Base-by-base conservation (phyloP, 2,797 vertebrate species). In the Xiphorhynchus erythropygius region DNA sequence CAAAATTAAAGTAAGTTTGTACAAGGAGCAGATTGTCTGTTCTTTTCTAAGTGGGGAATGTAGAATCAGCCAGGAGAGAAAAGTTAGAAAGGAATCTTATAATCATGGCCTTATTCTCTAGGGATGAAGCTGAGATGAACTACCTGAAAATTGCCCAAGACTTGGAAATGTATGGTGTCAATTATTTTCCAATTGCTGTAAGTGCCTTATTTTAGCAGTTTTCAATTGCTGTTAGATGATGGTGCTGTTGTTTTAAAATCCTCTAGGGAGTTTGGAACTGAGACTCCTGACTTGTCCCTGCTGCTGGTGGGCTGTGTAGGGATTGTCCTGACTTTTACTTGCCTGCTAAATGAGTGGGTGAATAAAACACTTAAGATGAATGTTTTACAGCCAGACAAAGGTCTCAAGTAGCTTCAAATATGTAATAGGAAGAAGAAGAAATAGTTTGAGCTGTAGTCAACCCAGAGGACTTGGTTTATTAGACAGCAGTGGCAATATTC, bases 121-220 rank as follows among this genome's bases (percentile, higher is more conserved):
- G 99, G 96, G 99, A 99, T 74, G 99, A 99, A 94, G 99, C 99
- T 23, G 99, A 99, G 97, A 99, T 99, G 99, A 99, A 99, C 94
- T 99, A 99, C 91, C 96, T 99, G 65, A 99, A 99, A 97, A 99
- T 99, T 84, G 99, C 99, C 50, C 98, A 99, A 95, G 99, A 99
- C 96, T 98, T 99, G 90, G 99, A 99, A 94, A 99, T 99, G 99
- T 99, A 99, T 22, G 99, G 99, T 32, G 98, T 99, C 96, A 99
- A 99, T 97, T 99, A 99, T 97, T 99, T 99, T 92, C 98, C 98
- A 55, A 99, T 99, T 70, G 98, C 98, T 86, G 99, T 99, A 97
- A 98, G 99, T 98, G 57, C 90, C 47, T 84, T 71, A 50, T 70
- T 94, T 91, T 79, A 95, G 63, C 44, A 79, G 27, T 80, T 93